These are phyloP conservation scores for Australoheros scitulus DNA, from an alignment of 2,113 vertebrate species.

Conservation along the genomic window DNA sequence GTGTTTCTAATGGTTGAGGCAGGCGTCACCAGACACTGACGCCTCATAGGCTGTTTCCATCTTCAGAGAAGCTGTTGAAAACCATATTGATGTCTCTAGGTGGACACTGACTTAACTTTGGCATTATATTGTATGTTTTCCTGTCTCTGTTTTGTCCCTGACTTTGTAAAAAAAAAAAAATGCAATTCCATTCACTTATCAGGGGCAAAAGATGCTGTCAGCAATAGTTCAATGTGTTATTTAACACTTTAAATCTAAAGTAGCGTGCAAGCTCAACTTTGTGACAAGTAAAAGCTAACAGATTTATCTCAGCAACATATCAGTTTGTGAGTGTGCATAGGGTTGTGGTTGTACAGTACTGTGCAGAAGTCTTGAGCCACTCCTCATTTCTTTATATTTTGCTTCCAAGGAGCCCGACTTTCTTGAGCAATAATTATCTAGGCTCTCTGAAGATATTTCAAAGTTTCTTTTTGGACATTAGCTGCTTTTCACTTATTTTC, in stretches of 20 bases:
- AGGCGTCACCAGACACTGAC: slow-evolving; percentile 60
- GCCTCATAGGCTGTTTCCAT: slow-evolving; percentile 54
- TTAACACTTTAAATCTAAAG: slow-evolving; percentile 13
- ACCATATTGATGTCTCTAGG: not conserved
- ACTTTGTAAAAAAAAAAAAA: not conserved
- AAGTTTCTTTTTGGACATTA: too few relatives aligned
- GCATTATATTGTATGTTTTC: slow-evolving; percentile 1
- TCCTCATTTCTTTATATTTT: too few relatives aligned
- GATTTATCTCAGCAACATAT: slow-evolving; percentile 37
- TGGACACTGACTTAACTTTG: slow-evolving; percentile 44
- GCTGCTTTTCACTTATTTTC: too few relatives aligned
- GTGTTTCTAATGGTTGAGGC: slow-evolving; percentile 60
- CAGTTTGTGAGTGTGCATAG: not conserved
- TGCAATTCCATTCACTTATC: not conserved
- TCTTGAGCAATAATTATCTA: too few relatives aligned
- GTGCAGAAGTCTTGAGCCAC: too few relatives aligned
- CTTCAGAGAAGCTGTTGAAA: slow-evolving; percentile 41
- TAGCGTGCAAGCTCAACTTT: slow-evolving; percentile 15
- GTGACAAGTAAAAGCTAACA: slow-evolving; percentile 20
- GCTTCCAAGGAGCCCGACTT: too few relatives aligned
- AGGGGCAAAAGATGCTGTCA: slow-evolving; percentile 53
- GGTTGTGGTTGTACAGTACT: slow-evolving; percentile 50
- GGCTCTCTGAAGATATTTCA: too few relatives aligned
- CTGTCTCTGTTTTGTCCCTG: not conserved
- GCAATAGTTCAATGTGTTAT: slow-evolving; percentile 17